These are phyloP conservation scores for Phyllotreta striolata DNA, from an alignment of 2,888 invertebrate species.

Conservation along the genomic window DNA sequence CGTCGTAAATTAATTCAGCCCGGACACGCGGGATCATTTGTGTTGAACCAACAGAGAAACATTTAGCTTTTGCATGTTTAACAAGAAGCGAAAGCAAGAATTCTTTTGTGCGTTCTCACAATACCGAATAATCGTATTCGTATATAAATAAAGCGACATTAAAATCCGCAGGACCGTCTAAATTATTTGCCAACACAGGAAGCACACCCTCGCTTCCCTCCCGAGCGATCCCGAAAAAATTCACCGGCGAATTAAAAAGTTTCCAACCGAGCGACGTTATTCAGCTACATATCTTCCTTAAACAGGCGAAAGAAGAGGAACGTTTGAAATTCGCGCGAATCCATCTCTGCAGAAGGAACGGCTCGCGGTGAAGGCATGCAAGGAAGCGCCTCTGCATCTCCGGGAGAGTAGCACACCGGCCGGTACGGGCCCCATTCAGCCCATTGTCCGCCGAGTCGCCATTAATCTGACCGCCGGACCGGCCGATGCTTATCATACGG, in stretches of 20 bases:
- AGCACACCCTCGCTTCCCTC: background rate
- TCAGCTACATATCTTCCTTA: too few species aligned
- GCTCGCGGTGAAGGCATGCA: constrained; percentile 34
- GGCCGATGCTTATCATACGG: constrained; percentile 54
- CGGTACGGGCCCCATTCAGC: constrained; percentile 46
- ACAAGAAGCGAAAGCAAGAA: constrained; percentile 32
- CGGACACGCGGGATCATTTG: constrained; percentile 31
- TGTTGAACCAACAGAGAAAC: constrained; percentile 24
- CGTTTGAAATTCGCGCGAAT: background rate
- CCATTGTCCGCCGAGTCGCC: constrained; percentile 51
- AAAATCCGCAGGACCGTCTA: constrained; percentile 25
- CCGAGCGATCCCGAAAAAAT: too few species aligned
- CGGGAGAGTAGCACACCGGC: constrained; percentile 23
- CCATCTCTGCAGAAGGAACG: constrained; percentile 14
- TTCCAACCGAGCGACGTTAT: too few species aligned
- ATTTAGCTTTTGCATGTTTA: constrained; percentile 30
- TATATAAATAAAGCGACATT: constrained; percentile 14
- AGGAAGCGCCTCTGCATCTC: constrained; percentile 31
- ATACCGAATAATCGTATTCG: constrained; percentile 27
- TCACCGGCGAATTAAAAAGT: too few species aligned
- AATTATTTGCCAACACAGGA: background rate
- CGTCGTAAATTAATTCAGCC: constrained; percentile 21
- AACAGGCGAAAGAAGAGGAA: too few species aligned
- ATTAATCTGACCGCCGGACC: constrained; percentile 54
- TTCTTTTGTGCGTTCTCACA: constrained; percentile 30